Evolutionary conservation across 1,140 invertebrate species (phyloP).

Genomic region (Pissodes strobi): DNA sequence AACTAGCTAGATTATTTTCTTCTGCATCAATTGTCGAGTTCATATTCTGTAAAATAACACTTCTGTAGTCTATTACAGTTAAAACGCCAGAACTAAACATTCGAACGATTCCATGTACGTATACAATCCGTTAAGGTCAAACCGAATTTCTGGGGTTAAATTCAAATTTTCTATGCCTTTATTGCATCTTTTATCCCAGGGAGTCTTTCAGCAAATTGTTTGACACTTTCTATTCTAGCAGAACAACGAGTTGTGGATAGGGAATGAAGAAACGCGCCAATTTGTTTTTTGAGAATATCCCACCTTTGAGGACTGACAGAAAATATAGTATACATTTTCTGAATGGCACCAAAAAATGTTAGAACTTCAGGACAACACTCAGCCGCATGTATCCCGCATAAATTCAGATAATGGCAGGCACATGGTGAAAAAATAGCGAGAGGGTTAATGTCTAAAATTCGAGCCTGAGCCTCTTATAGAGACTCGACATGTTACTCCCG

Average conservation of each 20-base stretch:
- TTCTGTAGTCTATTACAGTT: neutral
- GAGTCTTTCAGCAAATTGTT: neutral
- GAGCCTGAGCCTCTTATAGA: conserved; percentile 4
- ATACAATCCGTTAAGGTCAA: too few species aligned
- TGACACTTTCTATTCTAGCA: neutral
- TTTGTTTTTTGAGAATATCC: neutral
- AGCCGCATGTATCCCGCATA: conserved; percentile 1
- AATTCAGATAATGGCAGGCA: neutral
- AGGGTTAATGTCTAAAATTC: conserved; percentile 3
- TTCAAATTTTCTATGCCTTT: too few species aligned
- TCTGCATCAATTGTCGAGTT: neutral
- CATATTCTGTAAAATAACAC: neutral
- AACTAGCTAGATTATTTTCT: neutral
- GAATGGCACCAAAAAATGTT: neutral
- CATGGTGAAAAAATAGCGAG: conserved; percentile 1
- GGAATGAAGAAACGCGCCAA: neutral
- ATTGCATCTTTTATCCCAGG: too few species aligned
- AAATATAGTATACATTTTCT: neutral
- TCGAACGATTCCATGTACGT: neutral
- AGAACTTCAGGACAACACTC: neutral
- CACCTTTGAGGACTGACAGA: neutral
- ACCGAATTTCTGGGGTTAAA: too few species aligned
- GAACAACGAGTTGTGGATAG: too few species aligned
- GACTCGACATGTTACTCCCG: neutral
- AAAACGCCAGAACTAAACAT: neutral